Percentiles rank a stretch among this genome's conserved stretches.
phyloP scores from a whole-genome alignment of 1,140 invertebrate genomes.

The Drosophila truncata region DNA sequence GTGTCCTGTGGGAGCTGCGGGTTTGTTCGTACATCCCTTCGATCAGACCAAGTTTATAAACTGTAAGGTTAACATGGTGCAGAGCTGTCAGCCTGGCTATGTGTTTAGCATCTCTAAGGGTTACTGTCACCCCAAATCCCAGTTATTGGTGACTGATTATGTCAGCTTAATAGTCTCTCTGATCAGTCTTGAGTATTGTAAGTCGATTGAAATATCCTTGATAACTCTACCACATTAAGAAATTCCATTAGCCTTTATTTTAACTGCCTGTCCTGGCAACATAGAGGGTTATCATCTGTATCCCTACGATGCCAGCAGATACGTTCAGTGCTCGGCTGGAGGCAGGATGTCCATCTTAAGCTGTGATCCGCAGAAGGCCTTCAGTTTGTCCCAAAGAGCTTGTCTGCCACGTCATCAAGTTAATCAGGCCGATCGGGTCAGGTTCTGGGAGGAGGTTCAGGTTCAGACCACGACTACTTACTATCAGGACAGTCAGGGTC shows the following conservation, averaged over 20 bases:
- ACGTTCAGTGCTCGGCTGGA: conserved; percentile 51
- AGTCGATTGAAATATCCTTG: conserved; percentile 33
- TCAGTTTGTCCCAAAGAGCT: conserved; percentile 43
- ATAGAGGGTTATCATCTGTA: conserved; percentile 69
- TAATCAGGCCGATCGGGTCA: conserved; percentile 32
- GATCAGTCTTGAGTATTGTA: conserved; percentile 71
- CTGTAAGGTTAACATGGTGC: conserved; percentile 87
- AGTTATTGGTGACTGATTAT: conserved; percentile 84
- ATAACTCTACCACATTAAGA: background rate
- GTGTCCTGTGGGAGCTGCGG: conserved; percentile 77
- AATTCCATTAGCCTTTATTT: conserved; percentile 44
- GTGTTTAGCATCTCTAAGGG: conserved; percentile 88
- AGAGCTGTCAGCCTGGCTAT: conserved; percentile 88
- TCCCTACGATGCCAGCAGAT: conserved; percentile 75
- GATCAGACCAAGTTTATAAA: conserved; percentile 89
- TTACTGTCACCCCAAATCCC: conserved; percentile 88
- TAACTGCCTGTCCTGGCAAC: conserved; percentile 51
- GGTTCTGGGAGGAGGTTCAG: conserved; percentile 41
- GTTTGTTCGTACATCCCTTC: conserved; percentile 87
- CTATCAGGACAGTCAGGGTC: conserved; percentile 24
- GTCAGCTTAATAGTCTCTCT: conserved; percentile 63
- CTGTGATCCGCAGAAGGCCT: conserved; percentile 52
- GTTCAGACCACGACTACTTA: conserved; percentile 39
- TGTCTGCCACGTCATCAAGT: conserved; percentile 38
- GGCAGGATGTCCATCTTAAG: conserved; percentile 54